Evolutionary conservation across 2,797 vertebrate species (phyloP), one percentile per base, ranked within the genome.

Genomic region (Brotula barbata): DNA sequence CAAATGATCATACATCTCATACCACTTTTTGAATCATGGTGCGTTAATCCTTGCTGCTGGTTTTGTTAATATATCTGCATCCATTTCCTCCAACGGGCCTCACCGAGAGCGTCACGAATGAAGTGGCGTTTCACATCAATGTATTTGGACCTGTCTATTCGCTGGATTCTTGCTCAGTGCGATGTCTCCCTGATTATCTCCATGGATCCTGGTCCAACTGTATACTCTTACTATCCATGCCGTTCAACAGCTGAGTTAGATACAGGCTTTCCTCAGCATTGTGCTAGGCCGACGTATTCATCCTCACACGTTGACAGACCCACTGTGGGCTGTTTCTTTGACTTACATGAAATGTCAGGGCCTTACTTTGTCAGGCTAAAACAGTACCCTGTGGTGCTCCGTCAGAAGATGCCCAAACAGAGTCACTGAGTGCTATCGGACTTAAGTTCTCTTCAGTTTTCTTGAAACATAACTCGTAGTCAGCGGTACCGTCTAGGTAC

Each of bases 101-200:
- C n/a, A n/a, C n/a, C n/a, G n/a, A n/a, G n/a, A n/a, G n/a, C n/a
- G n/a, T n/a, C n/a, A n/a, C n/a, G n/a, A n/a, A n/a, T n/a, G n/a
- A n/a, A n/a, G n/a, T n/a, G n/a, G n/a, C n/a, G n/a, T n/a, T n/a
- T n/a, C n/a, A n/a, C n/a, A n/a, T n/a, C n/a, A n/a, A n/a, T n/a
- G 20, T 68, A 68, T 42, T 76, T 80, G 2, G 65, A 68, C 5
- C 9, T 42, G 21, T 49, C 63, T 68, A 19, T 57, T 56, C 15
- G 70, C 54, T 53, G 77, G 73, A 10, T 73, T 76, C 28, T 44
- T 67, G 41, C 28, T 23, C 42, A 73, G 49, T 28, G 73, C 40
- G 19, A 76, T 73, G 33, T 62, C 55, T 6, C 66, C 77, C 15
- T 73, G 66, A n/a, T 77, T 74, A 10, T 50, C 66, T 15, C 33